Evolutionary conservation across 2,888 invertebrate species (phyloP).

Genomic region (Amblyjoppa proteus): DNA sequence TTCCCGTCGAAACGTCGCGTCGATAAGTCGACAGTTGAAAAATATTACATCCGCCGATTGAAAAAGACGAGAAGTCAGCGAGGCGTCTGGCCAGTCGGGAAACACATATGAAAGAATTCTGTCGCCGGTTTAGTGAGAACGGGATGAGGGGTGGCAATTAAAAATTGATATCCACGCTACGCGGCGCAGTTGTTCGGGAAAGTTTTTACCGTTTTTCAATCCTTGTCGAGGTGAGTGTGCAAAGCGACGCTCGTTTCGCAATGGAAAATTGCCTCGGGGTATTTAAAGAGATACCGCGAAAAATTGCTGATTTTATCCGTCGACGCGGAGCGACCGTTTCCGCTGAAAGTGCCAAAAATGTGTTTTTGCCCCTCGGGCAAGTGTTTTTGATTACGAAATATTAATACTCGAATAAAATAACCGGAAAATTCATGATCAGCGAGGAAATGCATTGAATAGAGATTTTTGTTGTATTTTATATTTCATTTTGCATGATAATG

Average conservation of each 20-base stretch:
- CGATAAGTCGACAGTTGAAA: conserved; percentile 64
- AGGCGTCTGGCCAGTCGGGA: not conserved
- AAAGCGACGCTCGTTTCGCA: not conserved
- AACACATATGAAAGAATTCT: conserved; percentile 5
- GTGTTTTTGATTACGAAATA: not conserved
- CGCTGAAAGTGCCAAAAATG: not conserved
- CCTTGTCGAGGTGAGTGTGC: not conserved
- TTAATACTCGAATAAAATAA: not conserved
- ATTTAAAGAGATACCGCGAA: not conserved
- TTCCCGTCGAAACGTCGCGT: conserved; percentile 32
- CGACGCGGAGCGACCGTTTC: not conserved
- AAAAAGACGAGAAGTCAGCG: conserved; percentile 34
- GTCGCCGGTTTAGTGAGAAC: not conserved
- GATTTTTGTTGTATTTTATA: not conserved
- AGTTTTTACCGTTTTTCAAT: not conserved
- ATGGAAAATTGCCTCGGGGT: not conserved
- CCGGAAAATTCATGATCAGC: not conserved
- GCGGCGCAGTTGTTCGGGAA: not conserved
- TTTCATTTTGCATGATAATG: not conserved
- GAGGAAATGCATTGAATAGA: not conserved
- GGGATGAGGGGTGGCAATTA: not conserved
- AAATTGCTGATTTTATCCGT: not conserved
- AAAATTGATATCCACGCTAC: not conserved
- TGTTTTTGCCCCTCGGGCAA: not conserved
- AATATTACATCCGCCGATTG: conserved; percentile 55